A percentile compares a stretch with the other conserved stretches of the same genome.
Evolutionary conservation across 2,797 vertebrate genomes (phyloP).

Genomic region (Carapus acus): DNA sequence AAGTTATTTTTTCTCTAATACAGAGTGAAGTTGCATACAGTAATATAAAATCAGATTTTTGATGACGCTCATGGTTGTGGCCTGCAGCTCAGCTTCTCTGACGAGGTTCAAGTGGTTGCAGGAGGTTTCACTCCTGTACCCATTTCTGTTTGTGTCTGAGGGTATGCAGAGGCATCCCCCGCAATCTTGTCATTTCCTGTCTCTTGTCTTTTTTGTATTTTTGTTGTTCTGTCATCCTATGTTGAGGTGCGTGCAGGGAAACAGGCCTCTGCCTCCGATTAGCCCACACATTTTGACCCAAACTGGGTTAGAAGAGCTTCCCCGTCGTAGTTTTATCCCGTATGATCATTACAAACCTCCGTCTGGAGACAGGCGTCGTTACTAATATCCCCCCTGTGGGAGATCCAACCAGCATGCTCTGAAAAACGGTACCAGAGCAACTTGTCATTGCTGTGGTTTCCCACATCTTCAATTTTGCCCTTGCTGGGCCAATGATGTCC

Average conservation of each 20-base stretch:
- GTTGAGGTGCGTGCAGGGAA: conserved; percentile 57
- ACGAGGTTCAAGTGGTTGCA: no score
- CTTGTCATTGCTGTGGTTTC: conserved; percentile 60
- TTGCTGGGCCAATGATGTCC: conserved; percentile 47
- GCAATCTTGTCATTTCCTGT: conserved; percentile 60
- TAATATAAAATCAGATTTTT: no score
- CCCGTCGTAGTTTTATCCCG: conserved; percentile 25
- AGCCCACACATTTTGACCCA: conserved; percentile 45
- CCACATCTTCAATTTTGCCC: conserved; percentile 61
- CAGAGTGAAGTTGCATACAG: no score
- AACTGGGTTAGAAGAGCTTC: conserved; percentile 39
- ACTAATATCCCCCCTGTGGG: conserved; percentile 42
- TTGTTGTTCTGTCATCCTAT: conserved; percentile 77
- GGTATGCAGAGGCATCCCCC: conserved; percentile 62
- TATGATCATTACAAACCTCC: conserved; percentile 46
- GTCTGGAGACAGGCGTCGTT: conserved; percentile 55
- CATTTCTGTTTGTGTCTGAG: conserved; percentile 38
- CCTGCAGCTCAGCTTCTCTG: no score
- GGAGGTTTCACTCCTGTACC: conserved; percentile 33
- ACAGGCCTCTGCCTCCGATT: conserved; percentile 76
- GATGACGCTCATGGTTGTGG: no score
- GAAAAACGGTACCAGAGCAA: conserved; percentile 51
- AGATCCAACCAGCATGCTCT: conserved; percentile 27
- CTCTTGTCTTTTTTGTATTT: conserved; percentile 64
- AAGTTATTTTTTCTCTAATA: no score